Percentiles rank a stretch among this genome's conserved stretches.
Conservation (phyloP, 2,113 vertebrate species). For the crab-eating macaque (Macaca fascicularis) region T2T-MFA8v1.1 NC_088379.1:173466001-173466500, state of each 20-base stretch:
- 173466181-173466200: conserved; percentile 75
- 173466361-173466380: not conserved
- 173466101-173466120: conserved; percentile 68
- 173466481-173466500: not conserved
- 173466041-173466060: not conserved
- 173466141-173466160: conserved; percentile 66
- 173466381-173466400: not conserved
- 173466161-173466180: conserved; percentile 73
- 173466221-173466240: conserved; percentile 51
- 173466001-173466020: not conserved
- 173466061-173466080: conserved; percentile 16
- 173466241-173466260: conserved; percentile 44
- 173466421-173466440: not conserved
- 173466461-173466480: not conserved
- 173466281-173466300: not conserved
- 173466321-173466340: not conserved
- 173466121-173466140: conserved; percentile 46
- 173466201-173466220: conserved; percentile 63
- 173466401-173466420: not conserved
- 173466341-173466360: accelerated
- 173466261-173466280: not conserved
- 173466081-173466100: conserved; percentile 51
- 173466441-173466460: not conserved
- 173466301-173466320: not conserved
- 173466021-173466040: not conserved